Base-by-base conservation (phyloP, 2,888 invertebrate species). In the Drosophila histrio region DNA sequence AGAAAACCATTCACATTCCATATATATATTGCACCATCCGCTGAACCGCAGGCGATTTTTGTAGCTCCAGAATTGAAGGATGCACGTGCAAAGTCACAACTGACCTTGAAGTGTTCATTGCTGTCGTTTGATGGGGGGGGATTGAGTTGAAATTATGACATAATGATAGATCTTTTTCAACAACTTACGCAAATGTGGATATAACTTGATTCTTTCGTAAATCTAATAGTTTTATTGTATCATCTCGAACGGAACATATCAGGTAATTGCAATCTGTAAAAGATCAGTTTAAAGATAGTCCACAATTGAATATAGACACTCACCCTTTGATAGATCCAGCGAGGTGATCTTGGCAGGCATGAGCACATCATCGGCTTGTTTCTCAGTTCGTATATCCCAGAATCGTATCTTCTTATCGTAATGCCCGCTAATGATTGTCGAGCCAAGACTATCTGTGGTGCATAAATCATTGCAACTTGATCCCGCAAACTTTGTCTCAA, bases 391-490 rank as follows among this genome's bases (percentile, higher is more conserved):
- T 70, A 96, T 96, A 92, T 99, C 99, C 99, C 99, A 99, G 92
- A 99, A 97, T 53, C 99, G 94, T 83, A 99, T 96, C 89, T 96
- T 96, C 92, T 98, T 98, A 93, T 99, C 99, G 92, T 97, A 99
- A 93, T 99, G 99, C 21, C 99, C 99, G 88, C 98, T 98, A 87
- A 99, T 97, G 83, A 99, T 96, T 54, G 96, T 96, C 15, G 97
- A 95, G 36, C 97, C 97, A 9, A 91, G 80, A 67, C 96, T 95
- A 90, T 97, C 97, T 62, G 96, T 95, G 75, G 97, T 97, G 78
- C 98, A 98, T 69, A 99, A 93, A 93, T 99, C 99, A 92, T 98
- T 98, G 92, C 98, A 99, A 89, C 97, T 97, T 30, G 98, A 99
- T 36, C 98, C 98, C 59, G 98, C 98, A 90, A 98, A 98, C 92